Evolutionary conservation across 2,888 invertebrate species (phyloP), one percentile per base, ranked within the genome.

Genomic region (Trachelus troglodyta): DNA sequence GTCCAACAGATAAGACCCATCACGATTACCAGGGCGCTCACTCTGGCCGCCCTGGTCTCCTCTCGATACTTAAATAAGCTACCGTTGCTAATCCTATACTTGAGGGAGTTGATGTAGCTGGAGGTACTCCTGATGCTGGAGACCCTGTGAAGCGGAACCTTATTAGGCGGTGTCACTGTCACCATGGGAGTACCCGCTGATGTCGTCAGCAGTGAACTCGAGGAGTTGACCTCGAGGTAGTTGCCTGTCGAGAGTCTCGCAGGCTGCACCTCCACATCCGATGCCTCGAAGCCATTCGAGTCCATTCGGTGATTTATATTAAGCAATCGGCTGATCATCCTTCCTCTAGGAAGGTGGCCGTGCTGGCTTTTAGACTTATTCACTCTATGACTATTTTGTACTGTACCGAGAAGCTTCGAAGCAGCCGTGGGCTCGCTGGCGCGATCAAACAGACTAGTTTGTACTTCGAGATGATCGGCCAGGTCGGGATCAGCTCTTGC

Each of bases 31-130:
- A 96, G 91, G 75, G 95, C 95, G 88, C 97, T 97, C 76, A 98
- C 97, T 83, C 97, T 95, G 12, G 97, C 98, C 2, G 98, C 97
- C 83, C 97, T 94, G 84, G 97, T 96, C 92, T 98, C 98, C 90
- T 98, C 98, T 77, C 97, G 94, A 90, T 97, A 97, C 87, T 95
- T 94, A 92, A 97, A 97, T 81, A 96, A 93, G 74, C 96, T 96
- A 40, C 96, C 96, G 89, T 97, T 97, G 81, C 97, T 96, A 82
- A 97, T 95, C 76, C 96, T 94, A 90, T 96, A 95, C 79, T 96
- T 94, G 83, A 97, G 92, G 76, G 95, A 95, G 80, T 95, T 95
- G 87, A 97, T 96, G 89, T 95, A 94, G 81, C 94, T 95, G 79
- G 94, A 93, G 4, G 92, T 91, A 76, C 93, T 93, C 80, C 93